These are phyloP conservation scores for Dipodomys ordii DNA, from an alignment of 2,113 vertebrate species.

Conservation along the genomic window DNA sequence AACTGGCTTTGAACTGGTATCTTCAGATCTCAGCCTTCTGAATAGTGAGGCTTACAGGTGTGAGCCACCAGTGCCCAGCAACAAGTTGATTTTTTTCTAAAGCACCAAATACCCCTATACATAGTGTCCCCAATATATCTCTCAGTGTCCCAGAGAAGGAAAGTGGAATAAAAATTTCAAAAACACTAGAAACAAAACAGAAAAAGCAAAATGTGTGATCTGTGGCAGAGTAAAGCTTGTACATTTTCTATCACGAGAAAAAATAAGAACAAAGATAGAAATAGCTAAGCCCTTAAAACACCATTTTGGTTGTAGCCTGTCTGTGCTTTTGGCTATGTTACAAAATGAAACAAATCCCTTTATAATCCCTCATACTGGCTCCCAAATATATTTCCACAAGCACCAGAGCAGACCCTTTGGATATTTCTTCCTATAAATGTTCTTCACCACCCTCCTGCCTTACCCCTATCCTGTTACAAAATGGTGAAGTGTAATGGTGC, in stretches of 20 bases:
- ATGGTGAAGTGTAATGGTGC: neutral
- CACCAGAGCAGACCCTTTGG: slow-evolving; percentile 66
- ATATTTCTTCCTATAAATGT: slow-evolving; percentile 69
- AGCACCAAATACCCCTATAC: neutral
- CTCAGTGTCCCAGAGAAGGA: neutral
- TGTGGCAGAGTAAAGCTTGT: slow-evolving; percentile 3
- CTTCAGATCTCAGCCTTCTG: no score
- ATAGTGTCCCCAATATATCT: neutral
- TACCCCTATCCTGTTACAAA: slow-evolving; percentile 29
- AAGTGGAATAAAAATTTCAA: slow-evolving; percentile 44
- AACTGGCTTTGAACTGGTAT: no score
- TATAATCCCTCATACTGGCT: slow-evolving; percentile 76
- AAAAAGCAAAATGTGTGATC: slow-evolving; percentile 15
- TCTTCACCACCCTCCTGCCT: neutral
- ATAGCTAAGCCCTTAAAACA: neutral
- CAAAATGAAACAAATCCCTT: slow-evolving; percentile 81
- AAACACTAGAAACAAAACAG: neutral
- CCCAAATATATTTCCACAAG: slow-evolving; percentile 71
- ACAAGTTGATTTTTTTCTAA: neutral
- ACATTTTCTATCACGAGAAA: slow-evolving; percentile 42
- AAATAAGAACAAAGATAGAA: slow-evolving; percentile 68
- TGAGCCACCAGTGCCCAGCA: no score
- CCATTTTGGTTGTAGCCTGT: slow-evolving; percentile 62
- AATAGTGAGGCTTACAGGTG: no score
- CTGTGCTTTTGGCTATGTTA: slow-evolving; percentile 72